Percentiles rank a stretch among this genome's conserved stretches.
Evolutionary conservation across 2,113 vertebrate species (phyloP).

Genomic region (Anoura caudifer): DNA sequence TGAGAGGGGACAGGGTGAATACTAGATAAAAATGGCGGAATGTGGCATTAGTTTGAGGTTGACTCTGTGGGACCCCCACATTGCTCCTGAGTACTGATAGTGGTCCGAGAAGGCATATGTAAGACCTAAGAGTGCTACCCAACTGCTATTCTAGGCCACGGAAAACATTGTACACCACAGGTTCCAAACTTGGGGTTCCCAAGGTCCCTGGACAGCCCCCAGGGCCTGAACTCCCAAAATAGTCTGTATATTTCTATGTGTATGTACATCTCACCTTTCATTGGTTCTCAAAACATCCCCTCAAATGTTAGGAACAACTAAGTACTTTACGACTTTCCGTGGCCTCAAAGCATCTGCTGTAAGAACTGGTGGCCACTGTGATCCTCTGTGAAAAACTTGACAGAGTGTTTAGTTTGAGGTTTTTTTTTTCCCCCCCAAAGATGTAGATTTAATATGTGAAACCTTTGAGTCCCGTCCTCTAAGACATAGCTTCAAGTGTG

Average conservation of each 20-base stretch:
- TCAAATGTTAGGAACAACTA: slow-evolving; percentile 1
- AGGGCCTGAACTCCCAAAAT: not conserved
- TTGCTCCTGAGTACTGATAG: not conserved
- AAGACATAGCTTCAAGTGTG: slow-evolving; percentile 10
- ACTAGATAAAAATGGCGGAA: not conserved
- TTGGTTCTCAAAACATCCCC: not conserved
- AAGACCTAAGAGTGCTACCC: not conserved
- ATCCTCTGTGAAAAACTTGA: not conserved
- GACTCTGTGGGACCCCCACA: not conserved
- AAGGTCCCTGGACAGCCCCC: not conserved
- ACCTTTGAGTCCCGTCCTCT: not conserved
- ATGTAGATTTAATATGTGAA: not conserved
- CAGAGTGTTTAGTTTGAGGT: not conserved
- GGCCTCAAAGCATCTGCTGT: not conserved
- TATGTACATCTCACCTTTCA: not conserved
- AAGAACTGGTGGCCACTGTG: not conserved
- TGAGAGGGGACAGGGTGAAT: not conserved
- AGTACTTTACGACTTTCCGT: not conserved
- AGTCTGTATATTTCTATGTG: not conserved
- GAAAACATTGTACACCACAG: not conserved
- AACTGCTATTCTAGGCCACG: not conserved
- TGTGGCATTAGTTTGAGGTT: slow-evolving; percentile 1
- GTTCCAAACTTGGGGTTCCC: not conserved
- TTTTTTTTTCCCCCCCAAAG: not conserved
- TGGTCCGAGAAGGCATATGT: slow-evolving; percentile 26